Evolutionary conservation across 2,888 invertebrate genomes (phyloP).

Genomic region (Thymelicus acteon): DNA sequence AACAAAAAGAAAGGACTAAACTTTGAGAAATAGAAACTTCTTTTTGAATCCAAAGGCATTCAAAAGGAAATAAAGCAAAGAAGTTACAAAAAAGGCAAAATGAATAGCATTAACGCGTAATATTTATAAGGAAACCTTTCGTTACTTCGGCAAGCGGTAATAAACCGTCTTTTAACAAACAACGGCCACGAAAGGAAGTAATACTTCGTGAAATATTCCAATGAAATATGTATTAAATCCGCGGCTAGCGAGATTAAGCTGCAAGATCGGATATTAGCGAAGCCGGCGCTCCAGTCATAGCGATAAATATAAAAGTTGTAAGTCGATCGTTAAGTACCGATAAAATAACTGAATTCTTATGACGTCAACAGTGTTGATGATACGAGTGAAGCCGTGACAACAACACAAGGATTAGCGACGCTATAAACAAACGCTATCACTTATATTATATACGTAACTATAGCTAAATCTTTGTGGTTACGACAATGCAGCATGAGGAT

Average conservation of each 20-base stretch:
- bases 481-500: no score
- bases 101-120: slow-evolving; percentile 31
- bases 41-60: slow-evolving; percentile 4
- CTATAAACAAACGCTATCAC: no score
- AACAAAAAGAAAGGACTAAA: no score
- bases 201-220: slow-evolving; percentile 75
- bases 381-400: no score
- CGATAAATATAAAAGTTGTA: slow-evolving; percentile 30
- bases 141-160: slow-evolving; percentile 50
- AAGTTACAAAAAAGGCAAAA: slow-evolving; percentile 27
- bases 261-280: slow-evolving; percentile 70
- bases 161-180: slow-evolving; percentile 76
- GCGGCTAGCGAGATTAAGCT: slow-evolving; percentile 72
- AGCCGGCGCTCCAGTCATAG: slow-evolving; percentile 46
- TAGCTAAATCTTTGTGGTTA: no score
- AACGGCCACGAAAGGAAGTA: slow-evolving; percentile 57
- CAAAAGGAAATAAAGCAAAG: slow-evolving; percentile 19
- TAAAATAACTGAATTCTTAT: no score
- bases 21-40: background rate
- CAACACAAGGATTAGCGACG: no score
- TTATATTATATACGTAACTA: no score
- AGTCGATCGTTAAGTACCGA: no score
- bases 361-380: no score
- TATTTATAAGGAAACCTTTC: slow-evolving; percentile 32
- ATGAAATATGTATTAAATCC: slow-evolving; percentile 83